A percentile compares a stretch with the other conserved stretches of the same genome.
Conservation (phyloP, 2,888 invertebrate genomes). For the Hedya salicella region DNA sequence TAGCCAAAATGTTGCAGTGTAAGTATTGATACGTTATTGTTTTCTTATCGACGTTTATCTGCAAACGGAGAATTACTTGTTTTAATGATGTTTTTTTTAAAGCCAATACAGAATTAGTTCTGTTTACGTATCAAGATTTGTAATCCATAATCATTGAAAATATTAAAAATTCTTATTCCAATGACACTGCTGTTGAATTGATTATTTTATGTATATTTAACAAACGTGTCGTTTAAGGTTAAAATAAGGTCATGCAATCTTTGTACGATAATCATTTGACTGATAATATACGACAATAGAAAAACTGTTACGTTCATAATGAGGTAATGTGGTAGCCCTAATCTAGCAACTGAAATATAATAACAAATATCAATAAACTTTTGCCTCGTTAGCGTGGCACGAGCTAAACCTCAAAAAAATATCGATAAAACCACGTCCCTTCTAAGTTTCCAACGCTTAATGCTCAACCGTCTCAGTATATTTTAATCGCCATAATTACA, state of each 20-base stretch:
- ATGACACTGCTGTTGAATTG: too few relatives aligned
- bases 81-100: too few relatives aligned
- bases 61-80: neutral
- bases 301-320: too few relatives aligned
- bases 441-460: neutral
- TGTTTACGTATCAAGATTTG: too few relatives aligned
- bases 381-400: neutral
- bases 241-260: too few relatives aligned
- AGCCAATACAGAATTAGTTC: too few relatives aligned
- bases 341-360: neutral
- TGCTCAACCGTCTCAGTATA: conserved; percentile 54
- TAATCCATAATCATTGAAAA: conserved; percentile 1
- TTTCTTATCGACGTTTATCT: conserved; percentile 1
- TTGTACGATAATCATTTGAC: too few relatives aligned
- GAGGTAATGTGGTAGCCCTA: too few relatives aligned
- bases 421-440: conserved; percentile 20
- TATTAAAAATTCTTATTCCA: neutral
- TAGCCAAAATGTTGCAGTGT: too few relatives aligned
- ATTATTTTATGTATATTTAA: too few relatives aligned
- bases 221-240: too few relatives aligned
- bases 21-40: conserved; percentile 1
- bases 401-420: conserved; percentile 2
- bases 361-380: neutral
- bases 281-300: too few relatives aligned
- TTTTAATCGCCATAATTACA: conserved; percentile 72